phyloP scores from a whole-genome alignment of 2,113 vertebrate species.

The Tricholaema leucomelas region DNA sequence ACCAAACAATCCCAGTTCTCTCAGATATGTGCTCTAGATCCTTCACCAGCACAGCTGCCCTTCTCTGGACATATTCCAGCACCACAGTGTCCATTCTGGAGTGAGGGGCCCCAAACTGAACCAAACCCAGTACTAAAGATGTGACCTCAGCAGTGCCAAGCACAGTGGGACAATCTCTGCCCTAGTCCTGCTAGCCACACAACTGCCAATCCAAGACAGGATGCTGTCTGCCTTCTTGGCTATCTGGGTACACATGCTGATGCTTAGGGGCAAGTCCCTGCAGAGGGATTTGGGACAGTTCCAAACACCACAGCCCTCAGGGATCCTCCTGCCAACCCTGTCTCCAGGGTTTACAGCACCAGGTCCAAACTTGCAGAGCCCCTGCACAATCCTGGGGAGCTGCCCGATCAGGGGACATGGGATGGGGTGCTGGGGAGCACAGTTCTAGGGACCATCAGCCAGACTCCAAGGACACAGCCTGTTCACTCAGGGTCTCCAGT shows the following conservation, averaged over 20 bases:
- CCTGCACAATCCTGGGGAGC: not conserved
- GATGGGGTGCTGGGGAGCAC: fast-evolving
- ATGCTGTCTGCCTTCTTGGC: not conserved
- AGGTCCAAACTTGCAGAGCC: not conserved
- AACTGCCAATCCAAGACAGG: too few relatives aligned
- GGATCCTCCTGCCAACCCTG: not conserved
- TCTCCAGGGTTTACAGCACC: too few relatives aligned
- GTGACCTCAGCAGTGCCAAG: not conserved
- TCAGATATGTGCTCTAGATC: too few relatives aligned
- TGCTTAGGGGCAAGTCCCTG: too few relatives aligned
- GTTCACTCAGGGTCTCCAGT: fast-evolving
- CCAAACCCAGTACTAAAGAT: too few relatives aligned
- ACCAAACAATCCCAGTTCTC: too few relatives aligned
- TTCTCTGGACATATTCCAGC: too few relatives aligned
- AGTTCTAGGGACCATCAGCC: not conserved
- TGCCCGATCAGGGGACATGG: not conserved
- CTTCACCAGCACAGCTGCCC: too few relatives aligned
- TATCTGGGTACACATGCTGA: not conserved
- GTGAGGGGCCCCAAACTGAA: too few relatives aligned
- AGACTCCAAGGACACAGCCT: not conserved
- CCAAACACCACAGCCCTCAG: fast-evolving
- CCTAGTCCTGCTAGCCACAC: too few relatives aligned
- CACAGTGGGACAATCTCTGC: too few relatives aligned
- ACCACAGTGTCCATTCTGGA: too few relatives aligned
- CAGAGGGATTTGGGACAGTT: fast-evolving